Evolutionary conservation across 2,888 invertebrate genomes (phyloP), one percentile per base, ranked within the genome.

Genomic region (Drosophila ustulata): DNA sequence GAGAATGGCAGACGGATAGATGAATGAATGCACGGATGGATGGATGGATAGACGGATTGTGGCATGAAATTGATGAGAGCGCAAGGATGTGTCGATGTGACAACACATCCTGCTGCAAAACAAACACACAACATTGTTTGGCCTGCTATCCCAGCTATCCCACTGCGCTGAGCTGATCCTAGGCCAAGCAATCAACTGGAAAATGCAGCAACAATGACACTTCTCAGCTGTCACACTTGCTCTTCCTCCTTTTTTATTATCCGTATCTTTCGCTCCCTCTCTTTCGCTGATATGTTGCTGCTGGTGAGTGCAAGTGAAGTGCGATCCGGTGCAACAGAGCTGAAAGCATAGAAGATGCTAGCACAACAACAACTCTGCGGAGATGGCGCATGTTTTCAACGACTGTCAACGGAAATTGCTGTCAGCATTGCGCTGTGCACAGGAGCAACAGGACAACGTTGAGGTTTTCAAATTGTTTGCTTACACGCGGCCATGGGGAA

Each of bases 351-450:
- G 43, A 43, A 62, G 47, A 67, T 51, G 62, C 39, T 30, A 55
- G 4, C 51, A 53, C 32, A 32, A 23, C 26, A 30, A 4, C 11
- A 18, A 1, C 8, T 47, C 45, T 53, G 52, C 57, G 62, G 52
- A 70, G 71, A 58, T 76, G 77, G 45, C 69, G 47, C 56, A 74
- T 66, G 70, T 76, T 80, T 74, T 66, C 76, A 72, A 70, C 78
- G 72, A 74, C 56, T 82, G 71, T 80, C 77, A 66, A 66, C 89
- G 71, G 80, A 86, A 85, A 88, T 75, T 77, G 83, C 71, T 84
- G 89, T 87, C 85, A 79, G 57, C 78, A 80, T 66, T 75, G 75
- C 67, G 68, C 63, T 49, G 57, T 45, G 58, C 26, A 51, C 26
- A 51, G 32, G 28, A 37, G 26, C 51, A 52, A 30, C 32, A 37